phyloP scores from a whole-genome alignment of 2,888 invertebrate genomes.

The Andrena flavipes region DNA sequence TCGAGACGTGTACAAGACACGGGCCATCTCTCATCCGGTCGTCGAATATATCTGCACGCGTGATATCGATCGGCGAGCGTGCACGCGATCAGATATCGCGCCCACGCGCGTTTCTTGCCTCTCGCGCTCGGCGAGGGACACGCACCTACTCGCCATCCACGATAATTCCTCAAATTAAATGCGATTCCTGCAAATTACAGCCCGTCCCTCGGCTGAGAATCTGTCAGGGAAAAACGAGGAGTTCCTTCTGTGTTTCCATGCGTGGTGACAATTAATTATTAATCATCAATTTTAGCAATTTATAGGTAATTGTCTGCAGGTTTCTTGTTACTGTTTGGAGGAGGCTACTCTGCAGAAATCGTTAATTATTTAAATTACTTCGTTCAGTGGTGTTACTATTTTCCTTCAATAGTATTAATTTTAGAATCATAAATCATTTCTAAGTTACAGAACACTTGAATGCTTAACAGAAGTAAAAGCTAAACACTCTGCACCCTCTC shows the following conservation, averaged over 20 bases:
- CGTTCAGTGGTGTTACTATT: too few species aligned
- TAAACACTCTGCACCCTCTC: too few species aligned
- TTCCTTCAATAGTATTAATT: too few species aligned
- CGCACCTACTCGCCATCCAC: constrained; percentile 2
- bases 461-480: too few species aligned
- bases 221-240: not conserved
- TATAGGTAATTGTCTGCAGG: not conserved
- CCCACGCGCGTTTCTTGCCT: constrained; percentile 52
- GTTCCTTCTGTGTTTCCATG: not conserved
- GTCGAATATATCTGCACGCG: constrained; percentile 62
- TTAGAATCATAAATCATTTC: too few species aligned
- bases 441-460: too few species aligned
- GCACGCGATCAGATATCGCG: constrained; percentile 64
- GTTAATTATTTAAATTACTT: too few species aligned
- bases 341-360: not conserved
- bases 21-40: constrained; percentile 56
- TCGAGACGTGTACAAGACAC: constrained; percentile 48
- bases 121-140: not conserved
- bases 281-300: constrained; percentile 22
- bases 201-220: not conserved
- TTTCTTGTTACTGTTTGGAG: not conserved
- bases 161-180: constrained; percentile 16
- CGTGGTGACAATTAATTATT: constrained; percentile 13
- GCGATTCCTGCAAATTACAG: constrained; percentile 29
- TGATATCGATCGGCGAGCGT: constrained; percentile 62